Evolutionary conservation across 2,888 invertebrate genomes (phyloP).

Genomic region (Phania funesta): DNA sequence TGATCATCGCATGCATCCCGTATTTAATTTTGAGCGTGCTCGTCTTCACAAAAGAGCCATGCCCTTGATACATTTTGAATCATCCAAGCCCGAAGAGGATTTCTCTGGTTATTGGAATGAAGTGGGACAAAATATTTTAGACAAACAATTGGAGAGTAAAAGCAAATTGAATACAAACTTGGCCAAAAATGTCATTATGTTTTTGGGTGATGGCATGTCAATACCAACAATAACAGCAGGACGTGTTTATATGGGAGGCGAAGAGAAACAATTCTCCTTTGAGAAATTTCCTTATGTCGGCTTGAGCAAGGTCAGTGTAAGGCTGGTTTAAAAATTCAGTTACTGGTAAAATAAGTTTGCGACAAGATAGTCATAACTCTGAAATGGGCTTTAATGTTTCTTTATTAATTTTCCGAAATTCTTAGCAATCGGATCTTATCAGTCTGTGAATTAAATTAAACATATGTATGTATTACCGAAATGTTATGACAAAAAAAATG

Average conservation of each 20-base stretch:
- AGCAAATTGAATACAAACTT: slow-evolving; percentile 76
- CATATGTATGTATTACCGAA: no score
- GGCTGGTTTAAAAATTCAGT: no score
- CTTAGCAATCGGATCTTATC: no score
- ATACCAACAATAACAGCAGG: slow-evolving; percentile 90
- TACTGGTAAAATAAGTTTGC: not conserved
- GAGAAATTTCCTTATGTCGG: slow-evolving; percentile 89
- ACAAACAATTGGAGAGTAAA: slow-evolving; percentile 77
- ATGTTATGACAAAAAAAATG: no score
- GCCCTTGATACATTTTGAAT: slow-evolving; percentile 75
- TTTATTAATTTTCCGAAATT: no score
- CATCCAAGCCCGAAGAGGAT: slow-evolving; percentile 74
- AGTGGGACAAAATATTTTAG: slow-evolving; percentile 80
- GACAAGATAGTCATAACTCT: no score
- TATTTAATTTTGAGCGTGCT: slow-evolving; percentile 66
- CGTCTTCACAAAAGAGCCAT: slow-evolving; percentile 77
- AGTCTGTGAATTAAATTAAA: no score
- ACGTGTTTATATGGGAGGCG: slow-evolving; percentile 89
- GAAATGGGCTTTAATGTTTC: no score
- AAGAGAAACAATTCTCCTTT: slow-evolving; percentile 87
- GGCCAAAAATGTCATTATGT: slow-evolving; percentile 85
- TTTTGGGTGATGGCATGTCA: slow-evolving; percentile 93
- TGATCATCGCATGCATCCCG: slow-evolving; percentile 78
- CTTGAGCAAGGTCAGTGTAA: slow-evolving; percentile 85
- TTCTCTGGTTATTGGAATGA: slow-evolving; percentile 80